phyloP scores from a whole-genome alignment of 2,797 vertebrate genomes.

The Oryzias dopingdopingensis region DNA sequence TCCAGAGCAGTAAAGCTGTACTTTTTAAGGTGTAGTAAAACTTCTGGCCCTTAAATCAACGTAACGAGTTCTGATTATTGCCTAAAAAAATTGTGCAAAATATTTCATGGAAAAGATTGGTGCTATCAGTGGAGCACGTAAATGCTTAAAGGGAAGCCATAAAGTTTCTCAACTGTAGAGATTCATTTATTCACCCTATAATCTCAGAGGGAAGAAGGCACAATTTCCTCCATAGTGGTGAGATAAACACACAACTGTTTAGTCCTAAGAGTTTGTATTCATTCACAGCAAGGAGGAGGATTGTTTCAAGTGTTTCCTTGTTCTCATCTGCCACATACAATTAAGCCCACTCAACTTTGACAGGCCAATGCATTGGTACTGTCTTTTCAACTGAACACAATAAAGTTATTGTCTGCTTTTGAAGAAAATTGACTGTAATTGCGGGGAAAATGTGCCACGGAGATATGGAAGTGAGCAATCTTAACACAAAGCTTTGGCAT shows the following conservation, averaged over 20 bases:
- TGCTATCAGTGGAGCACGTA: conserved; percentile 22
- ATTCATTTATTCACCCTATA: conserved; percentile 5
- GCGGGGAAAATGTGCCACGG: conserved; percentile 33
- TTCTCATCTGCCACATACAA: conserved; percentile 30
- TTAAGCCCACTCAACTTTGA: conserved; percentile 22
- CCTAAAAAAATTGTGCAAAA: conserved; percentile 22
- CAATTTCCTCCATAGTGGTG: conserved; percentile 13
- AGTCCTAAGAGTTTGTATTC: conserved; percentile 7
- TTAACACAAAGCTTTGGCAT: conserved; percentile 53
- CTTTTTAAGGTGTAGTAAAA: conserved; percentile 17
- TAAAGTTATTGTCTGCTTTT: conserved; percentile 51
- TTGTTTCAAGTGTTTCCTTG: conserved; percentile 22
- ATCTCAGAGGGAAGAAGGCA: conserved; percentile 19
- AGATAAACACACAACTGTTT: conserved; percentile 23
- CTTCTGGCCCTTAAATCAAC: conserved; percentile 17
- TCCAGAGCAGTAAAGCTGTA: conserved; percentile 4
- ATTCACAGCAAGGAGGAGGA: conserved; percentile 11
- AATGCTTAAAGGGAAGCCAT: conserved; percentile 45
- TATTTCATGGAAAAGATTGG: conserved; percentile 24
- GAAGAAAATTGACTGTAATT: conserved; percentile 56
- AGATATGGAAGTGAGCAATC: conserved; percentile 39
- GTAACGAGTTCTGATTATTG: conserved; percentile 4
- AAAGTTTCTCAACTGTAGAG: conserved; percentile 12
- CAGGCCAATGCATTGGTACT: conserved; percentile 17
- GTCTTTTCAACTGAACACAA: conserved; percentile 52